These are phyloP conservation scores for Condylostylus longicornis DNA, from an alignment of 1,140 invertebrate species.

Conservation along the genomic window DNA sequence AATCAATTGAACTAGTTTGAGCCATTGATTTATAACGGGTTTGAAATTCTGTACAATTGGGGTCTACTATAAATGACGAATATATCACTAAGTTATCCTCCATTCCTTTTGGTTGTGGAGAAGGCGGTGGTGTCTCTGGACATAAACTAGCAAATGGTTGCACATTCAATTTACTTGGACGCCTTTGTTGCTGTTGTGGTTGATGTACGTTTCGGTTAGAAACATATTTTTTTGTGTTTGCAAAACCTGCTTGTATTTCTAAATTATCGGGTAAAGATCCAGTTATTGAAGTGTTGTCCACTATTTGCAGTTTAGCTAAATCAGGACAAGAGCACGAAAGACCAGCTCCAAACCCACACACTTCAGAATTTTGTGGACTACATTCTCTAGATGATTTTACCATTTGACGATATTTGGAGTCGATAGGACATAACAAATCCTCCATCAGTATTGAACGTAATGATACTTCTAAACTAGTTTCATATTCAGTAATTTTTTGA, in stretches of 20 bases:
- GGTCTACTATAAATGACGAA: slow-evolving; percentile 42
- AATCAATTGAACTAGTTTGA: slow-evolving; percentile 47
- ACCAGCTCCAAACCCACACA: slow-evolving; percentile 34
- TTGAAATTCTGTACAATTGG: slow-evolving; percentile 39
- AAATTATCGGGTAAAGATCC: slow-evolving; percentile 54
- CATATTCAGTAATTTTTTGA: slow-evolving; percentile 45
- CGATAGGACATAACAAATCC: slow-evolving; percentile 60
- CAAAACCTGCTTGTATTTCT: slow-evolving; percentile 36
- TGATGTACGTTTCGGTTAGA: background rate
- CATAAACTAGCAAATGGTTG: slow-evolving; percentile 14
- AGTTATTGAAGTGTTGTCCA: slow-evolving; percentile 15
- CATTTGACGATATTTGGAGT: slow-evolving; percentile 65
- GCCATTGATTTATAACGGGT: slow-evolving; percentile 39
- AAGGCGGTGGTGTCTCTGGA: slow-evolving; percentile 56
- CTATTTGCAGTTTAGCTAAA: slow-evolving; percentile 29
- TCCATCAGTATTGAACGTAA: slow-evolving; percentile 74
- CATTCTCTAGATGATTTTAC: slow-evolving; percentile 48
- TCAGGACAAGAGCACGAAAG: slow-evolving; percentile 77
- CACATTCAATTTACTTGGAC: slow-evolving; percentile 1
- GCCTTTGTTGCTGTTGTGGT: slow-evolving; percentile 23
- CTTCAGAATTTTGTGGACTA: slow-evolving; percentile 28
- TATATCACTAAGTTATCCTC: slow-evolving; percentile 44
- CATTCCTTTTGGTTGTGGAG: slow-evolving; percentile 23
- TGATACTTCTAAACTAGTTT: slow-evolving; percentile 59
- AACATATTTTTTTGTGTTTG: slow-evolving; percentile 4